Percentiles rank a stretch among this genome's conserved stretches.
phyloP scores from a whole-genome alignment of 1,140 invertebrate genomes.

The Tetramorium parvispinum region DNA sequence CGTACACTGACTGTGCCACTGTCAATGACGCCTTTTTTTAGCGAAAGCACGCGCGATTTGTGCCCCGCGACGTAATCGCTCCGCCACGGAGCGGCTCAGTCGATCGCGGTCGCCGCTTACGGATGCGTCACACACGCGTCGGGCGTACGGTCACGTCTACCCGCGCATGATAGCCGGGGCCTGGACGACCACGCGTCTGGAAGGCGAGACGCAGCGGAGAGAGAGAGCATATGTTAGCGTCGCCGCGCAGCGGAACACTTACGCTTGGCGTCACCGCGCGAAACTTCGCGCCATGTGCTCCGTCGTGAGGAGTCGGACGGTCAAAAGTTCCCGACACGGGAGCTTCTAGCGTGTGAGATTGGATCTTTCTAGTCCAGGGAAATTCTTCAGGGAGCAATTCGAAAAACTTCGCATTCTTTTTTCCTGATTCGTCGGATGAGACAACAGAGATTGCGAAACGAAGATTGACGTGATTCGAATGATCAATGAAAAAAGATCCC shows the following conservation, averaged over 20 bases:
- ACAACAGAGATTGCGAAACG: neutral
- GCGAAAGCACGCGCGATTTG: constrained; percentile 19
- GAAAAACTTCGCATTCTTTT: neutral
- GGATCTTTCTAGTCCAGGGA: neutral
- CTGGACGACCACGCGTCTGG: neutral
- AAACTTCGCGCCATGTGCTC: constrained; percentile 19
- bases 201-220: neutral
- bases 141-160: too few relatives aligned
- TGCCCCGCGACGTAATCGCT: neutral
- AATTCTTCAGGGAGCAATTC: neutral
- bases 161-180: neutral
- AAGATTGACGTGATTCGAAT: neutral
- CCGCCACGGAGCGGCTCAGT: neutral
- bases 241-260: too few relatives aligned
- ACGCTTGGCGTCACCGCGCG: neutral
- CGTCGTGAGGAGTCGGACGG: neutral
- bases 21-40: constrained; percentile 7
- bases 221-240: neutral
- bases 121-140: neutral
- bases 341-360: neutral
- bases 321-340: neutral
- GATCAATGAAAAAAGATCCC: neutral
- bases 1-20: neutral
- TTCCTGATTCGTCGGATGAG: neutral
- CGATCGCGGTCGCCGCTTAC: constrained; percentile 37